Evolutionary conservation across 2,888 invertebrate genomes (phyloP), one percentile per base, ranked within the genome.

Genomic region (Temnothorax unifasciatus): DNA sequence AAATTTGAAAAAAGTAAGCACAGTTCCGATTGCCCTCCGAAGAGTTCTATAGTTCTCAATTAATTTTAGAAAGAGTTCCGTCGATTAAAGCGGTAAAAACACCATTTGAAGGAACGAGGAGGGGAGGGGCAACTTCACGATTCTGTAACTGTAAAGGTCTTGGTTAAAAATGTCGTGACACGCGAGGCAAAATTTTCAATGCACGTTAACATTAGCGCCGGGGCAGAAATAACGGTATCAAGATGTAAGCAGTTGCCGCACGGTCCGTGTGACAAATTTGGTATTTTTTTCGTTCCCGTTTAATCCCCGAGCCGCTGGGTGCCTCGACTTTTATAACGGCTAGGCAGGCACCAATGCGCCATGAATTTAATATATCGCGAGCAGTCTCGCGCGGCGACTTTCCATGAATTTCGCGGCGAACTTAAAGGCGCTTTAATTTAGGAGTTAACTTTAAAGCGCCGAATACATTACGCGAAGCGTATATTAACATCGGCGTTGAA

Each of bases 151-250:
- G 0, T 29, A 29, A 29, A 74, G 63, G 68, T 69, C 47, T 82
- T 68, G 79, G 83, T 82, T 87, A 63, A 82, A 85, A 88, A 82
- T 66, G 29, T 41, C 52, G 47, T 63, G 77, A 59, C 83, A 83
- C 52, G 68, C 75, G 69, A 84, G 87, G 83, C 71, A 66, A 84
- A 85, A 85, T 84, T 88, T 90, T 79, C 83, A 68, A 85, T 83
- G 79, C 41, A 13, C 25, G 77, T 69, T 69, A 61, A 68, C 54
- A 69, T 38, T 4, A 21, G 15, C 57, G 63, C 52, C 59, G 34
- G 38, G 63, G 44, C 63, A 6, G 47, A 38, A 9, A 66, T 69
- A 73, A 84, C 63, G 29, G 64, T 47, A 34, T 74, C 34, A 21
- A 59, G 29, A 61, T 59, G 44, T 73, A 81, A 81, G 52, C 59